A percentile compares a stretch with the other conserved stretches of the same genome.
phyloP scores from a whole-genome alignment of 2,888 invertebrate species.

The Diplolepis rosae region DNA sequence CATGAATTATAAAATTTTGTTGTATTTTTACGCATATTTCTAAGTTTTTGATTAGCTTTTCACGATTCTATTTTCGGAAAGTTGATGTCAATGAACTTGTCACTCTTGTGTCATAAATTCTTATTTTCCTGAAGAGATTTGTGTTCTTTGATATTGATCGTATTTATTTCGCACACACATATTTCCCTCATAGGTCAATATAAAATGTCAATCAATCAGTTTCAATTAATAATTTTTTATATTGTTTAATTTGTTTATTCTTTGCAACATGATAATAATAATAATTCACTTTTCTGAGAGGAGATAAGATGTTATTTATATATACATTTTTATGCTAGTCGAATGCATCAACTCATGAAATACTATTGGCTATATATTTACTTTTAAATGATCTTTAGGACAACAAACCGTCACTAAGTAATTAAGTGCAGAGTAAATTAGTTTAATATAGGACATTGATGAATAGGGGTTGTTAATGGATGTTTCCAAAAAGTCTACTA shows the following conservation, averaged over 20 bases:
- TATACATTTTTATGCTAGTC: neutral
- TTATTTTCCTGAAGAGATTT: neutral
- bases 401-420: neutral
- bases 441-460: neutral
- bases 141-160: neutral
- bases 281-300: too few relatives aligned
- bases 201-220: neutral
- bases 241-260: too few relatives aligned
- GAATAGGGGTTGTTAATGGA: neutral
- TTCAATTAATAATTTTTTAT: neutral
- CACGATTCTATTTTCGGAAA: neutral
- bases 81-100: neutral
- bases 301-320: too few relatives aligned
- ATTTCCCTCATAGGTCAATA: neutral
- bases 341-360: neutral
- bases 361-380: neutral
- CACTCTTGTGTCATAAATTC: neutral
- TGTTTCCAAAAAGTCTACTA: neutral
- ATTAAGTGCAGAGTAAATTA: neutral
- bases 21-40: too few relatives aligned
- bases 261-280: too few relatives aligned
- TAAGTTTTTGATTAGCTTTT: too few relatives aligned
- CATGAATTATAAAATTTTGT: too few relatives aligned
- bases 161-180: conserved; percentile 7
- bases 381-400: too few relatives aligned